Conservation (phyloP, 2,797 vertebrate species). For the Dendrocincla fuliginosa region DNA sequence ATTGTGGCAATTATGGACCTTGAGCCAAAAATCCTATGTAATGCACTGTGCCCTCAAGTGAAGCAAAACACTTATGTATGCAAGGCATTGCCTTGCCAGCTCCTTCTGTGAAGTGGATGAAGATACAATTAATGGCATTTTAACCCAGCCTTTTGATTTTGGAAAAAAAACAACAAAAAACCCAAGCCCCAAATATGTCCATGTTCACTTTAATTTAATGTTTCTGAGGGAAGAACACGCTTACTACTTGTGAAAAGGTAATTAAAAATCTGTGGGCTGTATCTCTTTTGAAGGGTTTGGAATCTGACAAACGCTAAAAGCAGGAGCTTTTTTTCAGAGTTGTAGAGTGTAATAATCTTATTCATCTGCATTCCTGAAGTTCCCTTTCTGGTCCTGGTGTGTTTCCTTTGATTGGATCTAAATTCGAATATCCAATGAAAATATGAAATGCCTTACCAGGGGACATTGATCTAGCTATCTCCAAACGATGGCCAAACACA, state of each 20-base stretch:
- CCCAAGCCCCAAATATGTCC: not conserved
- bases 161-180: not conserved
- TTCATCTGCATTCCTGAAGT: not conserved
- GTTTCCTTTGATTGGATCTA: not conserved
- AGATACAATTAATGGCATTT: not conserved
- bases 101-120: not conserved
- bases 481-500: accelerated
- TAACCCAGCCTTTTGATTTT: not conserved
- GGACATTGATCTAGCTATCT: not conserved
- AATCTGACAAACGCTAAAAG: not conserved
- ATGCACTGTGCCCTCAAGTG: not conserved
- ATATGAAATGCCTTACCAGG: not conserved
- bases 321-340: not conserved
- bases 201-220: not conserved
- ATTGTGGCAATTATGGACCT: not conserved
- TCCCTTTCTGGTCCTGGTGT: not conserved
- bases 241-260: not conserved
- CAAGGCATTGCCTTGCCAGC: not conserved
- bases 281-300: not conserved
- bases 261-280: not conserved
- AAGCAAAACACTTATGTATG: not conserved
- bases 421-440: not conserved
- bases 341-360: not conserved
- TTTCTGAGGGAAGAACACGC: not conserved
- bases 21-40: not conserved